phyloP scores from a whole-genome alignment of 2,888 invertebrate genomes.

The Lithophane socia region DNA sequence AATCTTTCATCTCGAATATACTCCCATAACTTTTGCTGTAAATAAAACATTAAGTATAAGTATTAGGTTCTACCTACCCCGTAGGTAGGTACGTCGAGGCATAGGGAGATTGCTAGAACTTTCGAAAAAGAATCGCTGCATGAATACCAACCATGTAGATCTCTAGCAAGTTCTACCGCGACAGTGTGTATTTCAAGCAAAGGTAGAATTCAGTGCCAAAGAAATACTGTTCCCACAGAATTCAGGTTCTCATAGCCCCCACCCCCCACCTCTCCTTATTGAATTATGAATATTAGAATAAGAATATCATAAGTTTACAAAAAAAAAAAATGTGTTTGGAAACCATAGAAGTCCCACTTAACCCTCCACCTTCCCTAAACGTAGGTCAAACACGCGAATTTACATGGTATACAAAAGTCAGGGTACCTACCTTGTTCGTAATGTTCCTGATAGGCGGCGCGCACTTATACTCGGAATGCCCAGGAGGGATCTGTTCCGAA shows the following conservation, averaged over 20 bases:
- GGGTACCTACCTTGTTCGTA: conserved; percentile 89
- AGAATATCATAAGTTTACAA: too few relatives aligned
- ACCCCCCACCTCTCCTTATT: too few relatives aligned
- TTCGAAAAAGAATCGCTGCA: neutral
- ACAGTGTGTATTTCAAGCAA: neutral
- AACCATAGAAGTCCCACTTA: neutral
- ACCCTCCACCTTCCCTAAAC: neutral
- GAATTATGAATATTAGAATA: too few relatives aligned
- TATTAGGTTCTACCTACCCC: neutral
- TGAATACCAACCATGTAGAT: neutral
- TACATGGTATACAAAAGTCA: neutral
- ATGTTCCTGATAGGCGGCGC: conserved; percentile 92
- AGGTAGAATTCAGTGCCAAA: neutral
- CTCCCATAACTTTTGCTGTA: conserved; percentile 90
- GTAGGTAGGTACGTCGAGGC: neutral
- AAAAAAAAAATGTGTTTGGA: neutral
- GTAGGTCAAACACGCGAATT: neutral
- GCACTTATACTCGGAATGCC: conserved; percentile 92
- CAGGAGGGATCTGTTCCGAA: conserved; percentile 91
- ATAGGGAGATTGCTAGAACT: neutral
- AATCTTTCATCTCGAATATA: conserved; percentile 88
- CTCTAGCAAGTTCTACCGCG: neutral
- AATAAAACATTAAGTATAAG: conserved; percentile 23
- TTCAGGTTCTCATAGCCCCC: neutral
- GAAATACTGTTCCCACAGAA: neutral